Conservation (phyloP, 2,888 invertebrate species). For the Caenorhabditis drosophilae region DNA sequence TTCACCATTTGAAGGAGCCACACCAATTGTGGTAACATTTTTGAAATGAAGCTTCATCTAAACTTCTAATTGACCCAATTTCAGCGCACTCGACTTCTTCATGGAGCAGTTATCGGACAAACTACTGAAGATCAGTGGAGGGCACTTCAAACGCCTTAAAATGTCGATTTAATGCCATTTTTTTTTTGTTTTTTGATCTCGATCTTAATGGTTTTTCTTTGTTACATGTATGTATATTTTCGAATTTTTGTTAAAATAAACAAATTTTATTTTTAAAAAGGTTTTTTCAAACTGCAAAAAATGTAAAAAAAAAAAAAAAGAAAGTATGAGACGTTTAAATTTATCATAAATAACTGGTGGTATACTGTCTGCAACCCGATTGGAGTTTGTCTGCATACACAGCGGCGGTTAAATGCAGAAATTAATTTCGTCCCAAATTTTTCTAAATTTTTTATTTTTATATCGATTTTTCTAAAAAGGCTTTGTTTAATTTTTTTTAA, state of each 20-base stretch:
- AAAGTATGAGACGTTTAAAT: too few relatives aligned
- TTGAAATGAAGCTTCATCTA: background rate
- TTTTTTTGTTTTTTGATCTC: background rate
- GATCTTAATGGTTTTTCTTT: too few relatives aligned
- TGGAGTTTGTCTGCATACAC: background rate
- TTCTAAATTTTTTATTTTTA: background rate
- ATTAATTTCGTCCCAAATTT: background rate
- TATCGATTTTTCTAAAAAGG: background rate
- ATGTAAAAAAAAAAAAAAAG: too few relatives aligned
- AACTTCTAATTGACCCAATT: background rate
- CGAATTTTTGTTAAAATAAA: too few relatives aligned
- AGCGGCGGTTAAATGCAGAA: constrained; percentile 1
- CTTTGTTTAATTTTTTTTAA: background rate
- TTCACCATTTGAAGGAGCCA: constrained; percentile 29
- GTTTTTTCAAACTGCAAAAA: too few relatives aligned
- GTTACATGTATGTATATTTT: too few relatives aligned
- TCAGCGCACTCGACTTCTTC: constrained; percentile 17
- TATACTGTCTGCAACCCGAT: too few relatives aligned
- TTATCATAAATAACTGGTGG: too few relatives aligned
- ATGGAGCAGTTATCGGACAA: constrained; percentile 37
- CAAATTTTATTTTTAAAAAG: too few relatives aligned
- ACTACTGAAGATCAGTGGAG: constrained; percentile 39
- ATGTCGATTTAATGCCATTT: background rate
- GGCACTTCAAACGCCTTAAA: constrained; percentile 29
- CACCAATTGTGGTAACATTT: constrained; percentile 17